Evolutionary conservation across 2,113 vertebrate species (phyloP).

Genomic region (Anas platyrhynchos): DNA sequence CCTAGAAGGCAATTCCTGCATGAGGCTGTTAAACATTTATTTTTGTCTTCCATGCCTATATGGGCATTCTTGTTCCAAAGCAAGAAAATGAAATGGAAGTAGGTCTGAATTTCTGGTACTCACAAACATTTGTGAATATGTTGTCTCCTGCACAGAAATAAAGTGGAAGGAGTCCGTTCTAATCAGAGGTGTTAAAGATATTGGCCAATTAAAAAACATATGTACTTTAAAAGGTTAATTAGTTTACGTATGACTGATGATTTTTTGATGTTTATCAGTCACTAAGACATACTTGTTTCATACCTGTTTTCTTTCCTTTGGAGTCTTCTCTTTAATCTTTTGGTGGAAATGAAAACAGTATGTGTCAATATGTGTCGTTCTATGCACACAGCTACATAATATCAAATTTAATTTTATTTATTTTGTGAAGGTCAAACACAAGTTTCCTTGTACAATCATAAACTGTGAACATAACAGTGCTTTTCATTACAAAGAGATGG

Average conservation of each 20-base stretch:
- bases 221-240: not conserved
- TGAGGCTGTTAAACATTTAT: not conserved
- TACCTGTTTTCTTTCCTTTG: not conserved
- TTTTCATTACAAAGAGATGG: not conserved
- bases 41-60: not conserved
- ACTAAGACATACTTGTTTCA: not conserved
- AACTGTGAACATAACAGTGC: not conserved
- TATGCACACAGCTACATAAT: not conserved
- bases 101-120: not conserved
- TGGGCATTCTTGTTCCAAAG: too few species aligned
- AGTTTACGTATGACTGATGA: not conserved
- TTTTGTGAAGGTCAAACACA: not conserved
- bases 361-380: not conserved
- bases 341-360: not conserved
- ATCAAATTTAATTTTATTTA: not conserved
- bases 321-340: not conserved
- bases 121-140: not conserved
- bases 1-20: not conserved
- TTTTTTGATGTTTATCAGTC: not conserved
- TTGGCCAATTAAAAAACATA: not conserved
- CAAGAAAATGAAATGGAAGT: not conserved
- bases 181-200: not conserved
- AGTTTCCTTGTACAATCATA: not conserved
- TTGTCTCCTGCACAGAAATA: not conserved
- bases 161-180: not conserved